Percentiles rank a stretch among this genome's conserved stretches.
phyloP scores from a whole-genome alignment of 2,888 invertebrate genomes.

The Fissipunctia ypsillon region DNA sequence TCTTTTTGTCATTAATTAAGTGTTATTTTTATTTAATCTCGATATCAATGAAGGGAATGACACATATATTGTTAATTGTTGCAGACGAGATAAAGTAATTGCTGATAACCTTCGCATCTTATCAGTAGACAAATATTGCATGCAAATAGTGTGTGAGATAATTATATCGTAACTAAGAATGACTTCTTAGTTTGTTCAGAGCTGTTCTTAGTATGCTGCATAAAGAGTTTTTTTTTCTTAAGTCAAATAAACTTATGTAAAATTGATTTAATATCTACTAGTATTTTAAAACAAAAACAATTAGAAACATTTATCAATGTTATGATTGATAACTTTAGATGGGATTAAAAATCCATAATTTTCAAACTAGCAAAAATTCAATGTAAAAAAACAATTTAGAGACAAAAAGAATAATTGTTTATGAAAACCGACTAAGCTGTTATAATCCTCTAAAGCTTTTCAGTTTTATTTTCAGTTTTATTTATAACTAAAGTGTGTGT shows the following conservation, averaged over 20 bases:
- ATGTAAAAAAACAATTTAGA: too few relatives aligned
- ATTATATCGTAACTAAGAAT: conserved; percentile 29
- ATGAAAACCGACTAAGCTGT: background rate
- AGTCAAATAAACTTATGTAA: background rate
- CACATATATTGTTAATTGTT: conserved; percentile 44
- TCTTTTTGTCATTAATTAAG: background rate
- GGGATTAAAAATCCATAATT: too few relatives aligned
- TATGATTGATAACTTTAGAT: background rate
- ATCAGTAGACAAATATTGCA: conserved; percentile 49
- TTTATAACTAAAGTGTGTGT: background rate
- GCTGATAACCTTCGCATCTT: conserved; percentile 52
- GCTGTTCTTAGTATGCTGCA: background rate
- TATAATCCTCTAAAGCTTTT: background rate
- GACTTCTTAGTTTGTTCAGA: conserved; percentile 17
- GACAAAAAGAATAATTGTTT: background rate
- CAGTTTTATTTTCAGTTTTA: too few relatives aligned
- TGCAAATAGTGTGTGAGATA: conserved; percentile 47
- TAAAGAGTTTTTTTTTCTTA: background rate
- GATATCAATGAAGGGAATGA: conserved; percentile 43
- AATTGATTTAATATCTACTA: background rate
- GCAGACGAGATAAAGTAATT: conserved; percentile 40
- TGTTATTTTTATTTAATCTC: conserved; percentile 18
- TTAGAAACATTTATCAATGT: too few relatives aligned
- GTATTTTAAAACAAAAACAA: background rate
- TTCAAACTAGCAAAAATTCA: background rate